Evolutionary conservation across 2,888 invertebrate species (phyloP), one percentile per base, ranked within the genome.

Genomic region (Scaptomyza flava): DNA sequence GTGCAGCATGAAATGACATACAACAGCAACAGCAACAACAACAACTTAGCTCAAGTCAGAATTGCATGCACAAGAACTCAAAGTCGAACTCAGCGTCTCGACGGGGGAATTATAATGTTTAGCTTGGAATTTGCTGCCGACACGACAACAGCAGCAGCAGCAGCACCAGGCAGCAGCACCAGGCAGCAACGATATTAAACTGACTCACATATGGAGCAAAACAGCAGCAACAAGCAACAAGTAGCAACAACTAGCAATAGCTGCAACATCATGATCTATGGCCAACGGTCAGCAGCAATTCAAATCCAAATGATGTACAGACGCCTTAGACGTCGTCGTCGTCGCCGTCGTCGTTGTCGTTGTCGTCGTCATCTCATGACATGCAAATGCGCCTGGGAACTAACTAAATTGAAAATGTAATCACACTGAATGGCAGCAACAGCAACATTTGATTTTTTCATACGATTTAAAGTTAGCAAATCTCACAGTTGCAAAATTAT

Each of bases 381-480:
- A 84, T 81, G 79, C 69, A 72, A 69, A 63, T 62, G 65, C 38
- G 85, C 80, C 80, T 82, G 85, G 78, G 85, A 82, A 82, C 79
- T 71, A 53, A 65, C 63, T 76, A 71, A 73, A 76, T 80, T 76
- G 72, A 80, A 82, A 75, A 69, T 81, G 70, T 83, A 81, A 81
- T 81, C 81, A 69, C 81, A 69, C 66, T 45, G 70, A 59, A 63
- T 30, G 48, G 42, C 53, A 72, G 57, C 73, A 48, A 14, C 65
- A 61, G 20, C 42, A 38, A 8, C 51, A 77, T 69, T 80, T 71
- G 68, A 79, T 71, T 79, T 67, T 64, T 50, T 73, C 68, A 66
- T 79, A 68, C 50, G 33, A 48, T 63, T 50, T 30, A 53, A 48
- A 57, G 65, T 57, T 81, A 50, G 64, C 73, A 69, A 77, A 72